Evolutionary conservation across 1,140 invertebrate species (phyloP), one percentile per base, ranked within the genome.

Genomic region (Cataglyphis hispanica): DNA sequence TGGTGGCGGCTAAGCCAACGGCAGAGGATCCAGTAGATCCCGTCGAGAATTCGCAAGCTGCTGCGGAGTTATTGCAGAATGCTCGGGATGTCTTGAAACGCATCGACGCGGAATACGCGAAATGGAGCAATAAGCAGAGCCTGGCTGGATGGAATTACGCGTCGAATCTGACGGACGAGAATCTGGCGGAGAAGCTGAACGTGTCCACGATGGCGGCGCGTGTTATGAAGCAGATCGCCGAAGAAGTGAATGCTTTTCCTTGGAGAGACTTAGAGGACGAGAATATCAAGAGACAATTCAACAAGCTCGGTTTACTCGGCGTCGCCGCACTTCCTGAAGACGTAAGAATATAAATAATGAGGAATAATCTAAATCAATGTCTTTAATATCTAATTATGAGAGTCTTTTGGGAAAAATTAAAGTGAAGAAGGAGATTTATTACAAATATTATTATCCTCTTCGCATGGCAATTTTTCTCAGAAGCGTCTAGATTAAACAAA

Each of bases 121-220:
- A 94, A 72, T 96, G 96, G 92, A 95, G 95, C 77, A 96, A 97
- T 90, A 93, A 95, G 13, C 94, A 95, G 0, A 95, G 95, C 1
- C 89, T 96, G 0, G 96, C 96, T 0, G 94, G 96, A 46, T 98
- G 97, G 97, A 95, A 95, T 8, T 98, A 97, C 88, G 96, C 96
- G 1, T 97, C 97, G 0, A 97, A 98, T 91, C 95, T 98, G 19
- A 98, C 97, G 1, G 96, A 97, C 76, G 95, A 96, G 56, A 98
- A 97, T 92, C 95, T 97, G 11, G 95, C 95, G 46, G 95, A 93
- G 58, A 96, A 96, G 92, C 91, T 95, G 22, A 93, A 95, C 70
- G 86, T 93, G 0, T 93, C 95, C 2, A 91, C 90, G 0, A 91
- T 94, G 27, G 64, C 91, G 70, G 94, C 95, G 34, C 91, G 88